Base-by-base conservation (phyloP, 2,888 invertebrate species). In the Lampropteryx suffumata region DNA sequence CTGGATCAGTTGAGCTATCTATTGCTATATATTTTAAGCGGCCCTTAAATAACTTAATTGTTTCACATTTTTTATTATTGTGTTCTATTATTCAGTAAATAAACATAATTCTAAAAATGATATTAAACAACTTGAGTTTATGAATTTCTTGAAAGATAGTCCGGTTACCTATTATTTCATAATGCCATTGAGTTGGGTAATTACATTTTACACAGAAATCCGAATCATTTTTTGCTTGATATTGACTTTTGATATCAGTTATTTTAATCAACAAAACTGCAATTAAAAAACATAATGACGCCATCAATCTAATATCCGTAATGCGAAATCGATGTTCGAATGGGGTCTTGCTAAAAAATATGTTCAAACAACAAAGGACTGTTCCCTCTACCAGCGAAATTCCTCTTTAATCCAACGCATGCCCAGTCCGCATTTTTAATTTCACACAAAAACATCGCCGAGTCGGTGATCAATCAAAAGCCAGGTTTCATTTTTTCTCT, bases 391-490 rank as follows among this genome's bases (percentile, higher is more conserved):
- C 67, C 69, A 72, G 76, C 73, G 78, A 79, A 84, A 88, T 87
- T 87, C 83, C 80, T 84, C 80, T 82, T 82, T 82, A 84, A 88
- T 87, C 84, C 87, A 76, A 82, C 82, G 84, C 82, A 84, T 83
- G 84, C 82, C 76, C 81, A 82, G 73, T 80, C 72, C 82, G 76
- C 73, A 82, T 87, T 88, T 89, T 88, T 90, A 90, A 90, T 90
- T 89, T 85, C 83, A 84, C 82, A 85, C 84, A 89, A 90, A 88
- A 90, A 80, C 78, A 65, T 76, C 79, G 78, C 67, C 63, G 79
- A 81, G 76, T 79, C 75, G 89, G 90, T 90, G 89, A 90, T 90
- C 90, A 90, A 90, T 90, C 90, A 90, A 85, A 82, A 79, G 78
- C 79, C 76, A 73, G 82, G 73, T 75, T 73, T 76, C 72, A 14